Percentiles rank a stretch among this genome's conserved stretches.
phyloP scores from a whole-genome alignment of 2,888 invertebrate species.

The Tachystola acroxantha region DNA sequence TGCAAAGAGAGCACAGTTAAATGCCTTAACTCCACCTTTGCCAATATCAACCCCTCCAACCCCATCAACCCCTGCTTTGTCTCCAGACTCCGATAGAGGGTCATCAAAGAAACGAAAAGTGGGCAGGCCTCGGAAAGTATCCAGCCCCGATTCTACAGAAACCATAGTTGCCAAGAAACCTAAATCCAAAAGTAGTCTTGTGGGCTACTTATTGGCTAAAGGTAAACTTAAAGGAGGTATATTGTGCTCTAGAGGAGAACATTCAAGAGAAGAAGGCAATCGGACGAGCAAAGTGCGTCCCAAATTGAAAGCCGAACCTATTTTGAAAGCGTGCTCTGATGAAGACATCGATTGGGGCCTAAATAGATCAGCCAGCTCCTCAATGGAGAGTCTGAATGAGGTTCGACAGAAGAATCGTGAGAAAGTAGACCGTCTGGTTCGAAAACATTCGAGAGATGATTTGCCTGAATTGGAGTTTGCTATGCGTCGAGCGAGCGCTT shows the following conservation, averaged over 20 bases:
- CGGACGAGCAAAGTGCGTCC: conserved; percentile 82
- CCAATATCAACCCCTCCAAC: conserved; percentile 59
- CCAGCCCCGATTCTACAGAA: conserved; percentile 82
- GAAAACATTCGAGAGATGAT: conserved; percentile 68
- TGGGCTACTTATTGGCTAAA: conserved; percentile 82
- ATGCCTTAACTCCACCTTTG: conserved; percentile 81
- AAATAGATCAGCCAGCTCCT: conserved; percentile 71
- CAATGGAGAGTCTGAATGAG: conserved; percentile 73
- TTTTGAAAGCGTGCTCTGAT: conserved; percentile 79
- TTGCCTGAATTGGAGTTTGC: conserved; percentile 64
- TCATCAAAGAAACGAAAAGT: conserved; percentile 89
- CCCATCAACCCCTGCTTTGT: conserved; percentile 63
- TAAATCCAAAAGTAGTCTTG: conserved; percentile 82
- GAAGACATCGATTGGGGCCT: conserved; percentile 68
- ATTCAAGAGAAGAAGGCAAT: conserved; percentile 66
- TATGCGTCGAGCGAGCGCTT: conserved; percentile 57
- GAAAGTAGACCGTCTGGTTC: conserved; percentile 63
- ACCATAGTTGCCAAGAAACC: conserved; percentile 91
- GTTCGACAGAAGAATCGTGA: conserved; percentile 70
- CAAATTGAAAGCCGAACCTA: conserved; percentile 85
- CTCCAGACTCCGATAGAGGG: conserved; percentile 67
- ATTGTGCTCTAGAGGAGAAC: conserved; percentile 71
- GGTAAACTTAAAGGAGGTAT: conserved; percentile 78
- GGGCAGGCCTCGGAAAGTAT: conserved; percentile 86
- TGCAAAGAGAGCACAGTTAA: conserved; percentile 90